Conservation (phyloP, 1,140 invertebrate species). For the Brachystomella parvula region DNA sequence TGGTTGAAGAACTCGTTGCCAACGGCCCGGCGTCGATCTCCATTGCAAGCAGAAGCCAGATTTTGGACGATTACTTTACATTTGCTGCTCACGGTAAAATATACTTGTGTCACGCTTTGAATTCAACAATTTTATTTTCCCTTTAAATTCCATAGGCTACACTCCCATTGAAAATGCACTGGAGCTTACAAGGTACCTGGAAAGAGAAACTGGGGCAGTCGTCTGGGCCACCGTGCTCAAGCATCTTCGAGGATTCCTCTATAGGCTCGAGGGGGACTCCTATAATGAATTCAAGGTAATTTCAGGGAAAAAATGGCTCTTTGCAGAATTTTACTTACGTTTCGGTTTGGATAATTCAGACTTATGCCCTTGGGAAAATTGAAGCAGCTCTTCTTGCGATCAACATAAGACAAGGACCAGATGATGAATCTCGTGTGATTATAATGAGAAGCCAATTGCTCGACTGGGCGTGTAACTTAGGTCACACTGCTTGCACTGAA, state of each 20-base stretch:
- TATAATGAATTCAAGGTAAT: neutral
- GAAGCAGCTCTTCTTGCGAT: neutral
- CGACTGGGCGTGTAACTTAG: neutral
- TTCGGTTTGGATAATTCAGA: too few species aligned
- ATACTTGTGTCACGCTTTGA: neutral
- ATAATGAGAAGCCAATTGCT: neutral
- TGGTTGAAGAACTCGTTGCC: constrained; percentile 10
- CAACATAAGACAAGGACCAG: neutral
- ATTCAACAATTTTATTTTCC: neutral
- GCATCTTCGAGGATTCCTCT: neutral
- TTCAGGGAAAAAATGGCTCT: neutral
- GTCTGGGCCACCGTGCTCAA: neutral
- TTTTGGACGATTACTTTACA: constrained; percentile 31
- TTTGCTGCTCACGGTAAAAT: constrained; percentile 3
- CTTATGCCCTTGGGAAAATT: neutral
- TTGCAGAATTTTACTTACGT: too few species aligned
- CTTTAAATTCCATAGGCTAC: neutral
- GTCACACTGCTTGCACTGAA: neutral
- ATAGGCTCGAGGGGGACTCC: neutral
- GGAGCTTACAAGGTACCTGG: neutral
- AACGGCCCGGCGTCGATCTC: constrained; percentile 8
- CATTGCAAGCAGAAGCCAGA: constrained; percentile 12
- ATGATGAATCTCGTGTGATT: neutral
- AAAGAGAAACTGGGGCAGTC: neutral
- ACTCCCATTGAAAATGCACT: neutral